Base-by-base conservation (phyloP, 2,888 invertebrate species). In the Eurytoma adleriae region DNA sequence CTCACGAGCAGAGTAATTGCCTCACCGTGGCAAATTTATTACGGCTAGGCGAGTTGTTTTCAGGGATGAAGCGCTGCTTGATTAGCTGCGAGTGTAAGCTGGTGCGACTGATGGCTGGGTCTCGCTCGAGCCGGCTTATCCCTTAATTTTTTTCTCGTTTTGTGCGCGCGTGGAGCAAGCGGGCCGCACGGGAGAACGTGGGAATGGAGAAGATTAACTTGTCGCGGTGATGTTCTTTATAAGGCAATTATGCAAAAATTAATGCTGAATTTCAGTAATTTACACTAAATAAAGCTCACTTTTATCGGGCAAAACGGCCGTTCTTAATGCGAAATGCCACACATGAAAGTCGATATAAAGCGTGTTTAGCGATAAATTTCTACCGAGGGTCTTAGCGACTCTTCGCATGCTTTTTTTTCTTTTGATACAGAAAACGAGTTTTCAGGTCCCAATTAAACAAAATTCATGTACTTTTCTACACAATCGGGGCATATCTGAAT, bases 11-110 rank as follows among this genome's bases (percentile, higher is more conserved):
- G 86, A 90, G 86, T 89, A 88, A 90, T 89, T 89, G 88, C 86
- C 86, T 88, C 85, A 86, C 86, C 85, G 80, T 85, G 84, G 81
- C 85, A 83, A 88, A 90, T 89, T 90, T 89, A 89, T 88, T 85
- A 85, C 83, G 83, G 83, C 82, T 78, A 83, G 83, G 81, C 87
- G 86, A 87, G 84, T 84, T 82, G 84, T 86, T 85, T 40, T 84
- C 83, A 68, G 79, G 82, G 82, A 82, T 83, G 83, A 80, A 82
- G 72, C 70, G 78, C 79, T 84, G 78, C 79, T 84, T 85, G 86
- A 85, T 85, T 86, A 84, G 74, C 79, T 83, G 86, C 84, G 84
- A 85, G 85, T 85, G 83, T 85, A 83, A 84, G 67, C 40, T 40
- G 10, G 40, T 40, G 10, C 40, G 48, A 30, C 56, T 74, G 74